phyloP scores from a whole-genome alignment of 2,888 invertebrate species.

The Serripes groenlandicus region DNA sequence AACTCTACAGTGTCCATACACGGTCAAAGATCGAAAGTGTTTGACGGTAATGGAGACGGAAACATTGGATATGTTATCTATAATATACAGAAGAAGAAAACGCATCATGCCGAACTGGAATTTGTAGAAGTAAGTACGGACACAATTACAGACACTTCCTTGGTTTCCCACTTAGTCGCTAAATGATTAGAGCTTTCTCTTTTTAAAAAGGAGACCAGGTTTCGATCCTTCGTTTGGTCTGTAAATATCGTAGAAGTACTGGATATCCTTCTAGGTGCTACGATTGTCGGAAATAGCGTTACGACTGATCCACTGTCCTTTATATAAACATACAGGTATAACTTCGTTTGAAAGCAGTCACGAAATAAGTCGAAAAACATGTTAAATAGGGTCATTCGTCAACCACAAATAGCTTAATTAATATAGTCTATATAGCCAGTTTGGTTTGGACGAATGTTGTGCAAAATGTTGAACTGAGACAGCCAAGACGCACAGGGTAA shows the following conservation, averaged over 20 bases:
- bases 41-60: neutral
- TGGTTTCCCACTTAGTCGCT: no score
- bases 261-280: neutral
- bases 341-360: neutral
- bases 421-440: no score
- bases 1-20: neutral
- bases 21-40: neutral
- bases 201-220: neutral
- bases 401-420: no score
- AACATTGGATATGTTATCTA: conserved; percentile 14
- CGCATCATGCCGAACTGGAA: neutral
- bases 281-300: no score
- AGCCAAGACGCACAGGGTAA: no score
- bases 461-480: no score
- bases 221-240: neutral
- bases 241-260: neutral
- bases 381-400: no score
- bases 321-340: neutral
- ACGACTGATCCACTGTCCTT: neutral
- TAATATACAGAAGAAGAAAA: neutral
- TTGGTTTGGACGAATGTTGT: no score
- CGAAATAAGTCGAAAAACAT: no score
- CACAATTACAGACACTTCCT: neutral
- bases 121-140: neutral
- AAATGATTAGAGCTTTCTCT: neutral